Percentiles rank a stretch among this genome's conserved stretches.
Evolutionary conservation across 2,797 vertebrate species (phyloP).

Genomic region (Nothura maculosa): DNA sequence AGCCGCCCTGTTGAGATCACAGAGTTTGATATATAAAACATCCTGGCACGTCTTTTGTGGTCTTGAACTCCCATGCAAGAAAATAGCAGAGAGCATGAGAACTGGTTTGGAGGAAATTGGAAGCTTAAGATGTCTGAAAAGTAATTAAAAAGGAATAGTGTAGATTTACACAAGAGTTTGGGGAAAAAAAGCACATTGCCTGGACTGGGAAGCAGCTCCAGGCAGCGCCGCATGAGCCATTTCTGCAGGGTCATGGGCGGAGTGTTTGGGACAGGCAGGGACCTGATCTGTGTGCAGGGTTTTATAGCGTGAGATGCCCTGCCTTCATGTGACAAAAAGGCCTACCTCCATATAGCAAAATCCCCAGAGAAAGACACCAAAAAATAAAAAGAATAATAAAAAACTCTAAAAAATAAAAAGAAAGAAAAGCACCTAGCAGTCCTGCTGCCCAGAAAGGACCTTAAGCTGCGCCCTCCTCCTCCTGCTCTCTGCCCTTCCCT

Average conservation of each 20-base stretch:
- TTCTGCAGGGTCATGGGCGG: not conserved
- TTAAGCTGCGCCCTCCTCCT: not conserved
- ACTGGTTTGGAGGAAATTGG: not conserved
- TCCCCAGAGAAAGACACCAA: accelerated
- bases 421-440: too few relatives aligned
- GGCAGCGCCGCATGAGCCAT: too few relatives aligned
- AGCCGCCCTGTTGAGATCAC: not conserved
- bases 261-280: accelerated
- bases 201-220: not conserved
- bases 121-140: not conserved
- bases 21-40: not conserved
- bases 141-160: not conserved
- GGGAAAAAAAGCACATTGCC: not conserved
- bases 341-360: not conserved
- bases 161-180: not conserved
- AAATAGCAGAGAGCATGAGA: not conserved
- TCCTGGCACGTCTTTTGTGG: not conserved
- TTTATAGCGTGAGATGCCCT: not conserved
- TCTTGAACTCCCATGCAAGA: not conserved
- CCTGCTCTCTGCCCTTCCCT: not conserved
- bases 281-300: accelerated
- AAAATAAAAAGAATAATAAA: accelerated
- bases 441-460: not conserved
- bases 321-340: not conserved
- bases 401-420: accelerated